These are phyloP conservation scores for Nebria salina DNA, from an alignment of 2,888 invertebrate genomes.

Conservation along the genomic window DNA sequence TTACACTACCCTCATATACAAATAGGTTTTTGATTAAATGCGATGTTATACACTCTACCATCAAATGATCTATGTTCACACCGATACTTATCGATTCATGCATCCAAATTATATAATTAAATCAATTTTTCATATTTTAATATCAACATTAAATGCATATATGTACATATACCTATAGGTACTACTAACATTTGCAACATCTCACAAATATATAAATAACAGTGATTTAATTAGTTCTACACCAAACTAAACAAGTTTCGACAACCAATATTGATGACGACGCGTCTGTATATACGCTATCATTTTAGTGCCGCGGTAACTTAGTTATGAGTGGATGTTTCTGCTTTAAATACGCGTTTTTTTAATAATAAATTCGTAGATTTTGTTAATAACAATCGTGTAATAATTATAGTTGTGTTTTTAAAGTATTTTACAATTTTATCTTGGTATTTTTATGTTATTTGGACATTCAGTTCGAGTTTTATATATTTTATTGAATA, in stretches of 20 bases:
- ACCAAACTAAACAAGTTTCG: not conserved
- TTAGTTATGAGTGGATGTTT: not conserved
- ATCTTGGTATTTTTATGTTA: too few relatives aligned
- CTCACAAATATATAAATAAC: not conserved
- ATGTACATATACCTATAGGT: too few relatives aligned
- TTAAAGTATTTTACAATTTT: too few relatives aligned
- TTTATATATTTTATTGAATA: too few relatives aligned
- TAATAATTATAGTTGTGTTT: not conserved
- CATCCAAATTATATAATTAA: too few relatives aligned
- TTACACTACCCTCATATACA: slow-evolving; percentile 35
- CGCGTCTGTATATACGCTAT: not conserved
- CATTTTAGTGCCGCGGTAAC: not conserved
- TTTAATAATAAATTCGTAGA: not conserved
- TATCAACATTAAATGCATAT: too few relatives aligned
- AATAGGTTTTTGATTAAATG: slow-evolving; percentile 43
- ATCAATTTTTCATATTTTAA: too few relatives aligned
- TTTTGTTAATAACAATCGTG: not conserved
- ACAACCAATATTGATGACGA: not conserved
- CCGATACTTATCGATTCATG: too few relatives aligned
- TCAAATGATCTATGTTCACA: too few relatives aligned
- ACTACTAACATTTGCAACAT: not conserved
- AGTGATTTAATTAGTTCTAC: not conserved
- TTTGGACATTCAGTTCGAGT: too few relatives aligned
- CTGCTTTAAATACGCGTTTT: not conserved
- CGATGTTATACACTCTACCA: slow-evolving; percentile 20